Evolutionary conservation across 1,140 invertebrate species (phyloP).

Genomic region (Cherax destructor): DNA sequence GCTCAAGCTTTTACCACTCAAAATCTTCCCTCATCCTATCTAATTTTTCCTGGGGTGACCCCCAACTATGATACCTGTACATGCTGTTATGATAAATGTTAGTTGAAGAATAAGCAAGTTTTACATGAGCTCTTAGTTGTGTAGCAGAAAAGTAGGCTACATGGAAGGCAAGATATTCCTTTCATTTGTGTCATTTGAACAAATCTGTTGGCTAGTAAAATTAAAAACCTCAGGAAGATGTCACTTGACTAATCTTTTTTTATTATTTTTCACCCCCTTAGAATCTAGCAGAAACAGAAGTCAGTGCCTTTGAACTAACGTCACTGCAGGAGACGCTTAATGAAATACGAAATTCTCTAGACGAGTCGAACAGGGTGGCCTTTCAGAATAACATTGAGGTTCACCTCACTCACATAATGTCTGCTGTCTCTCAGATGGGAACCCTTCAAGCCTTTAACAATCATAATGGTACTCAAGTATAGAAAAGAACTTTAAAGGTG

Average conservation of each 20-base stretch:
- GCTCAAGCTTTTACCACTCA: too few relatives aligned
- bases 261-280: constrained; percentile 73
- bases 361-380: constrained; percentile 85
- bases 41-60: too few relatives aligned
- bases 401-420: constrained; percentile 94
- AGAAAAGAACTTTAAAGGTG: background rate
- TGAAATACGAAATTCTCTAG: constrained; percentile 88
- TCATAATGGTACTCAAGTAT: constrained; percentile 47
- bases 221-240: too few relatives aligned
- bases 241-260: background rate
- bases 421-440: constrained; percentile 84
- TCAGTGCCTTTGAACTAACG: constrained; percentile 93
- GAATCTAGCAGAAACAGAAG: constrained; percentile 91
- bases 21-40: too few relatives aligned
- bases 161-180: too few relatives aligned
- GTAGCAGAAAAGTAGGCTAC: too few relatives aligned
- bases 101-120: too few relatives aligned
- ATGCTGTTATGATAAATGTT: too few relatives aligned
- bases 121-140: too few relatives aligned
- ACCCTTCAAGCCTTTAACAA: constrained; percentile 75
- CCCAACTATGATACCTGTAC: too few relatives aligned
- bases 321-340: constrained; percentile 94
- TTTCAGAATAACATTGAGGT: constrained; percentile 95
- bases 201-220: too few relatives aligned
- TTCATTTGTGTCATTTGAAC: too few relatives aligned